These are phyloP conservation scores for Chymomyza fuscimana DNA, from an alignment of 2,888 invertebrate species.

Conservation along the genomic window DNA sequence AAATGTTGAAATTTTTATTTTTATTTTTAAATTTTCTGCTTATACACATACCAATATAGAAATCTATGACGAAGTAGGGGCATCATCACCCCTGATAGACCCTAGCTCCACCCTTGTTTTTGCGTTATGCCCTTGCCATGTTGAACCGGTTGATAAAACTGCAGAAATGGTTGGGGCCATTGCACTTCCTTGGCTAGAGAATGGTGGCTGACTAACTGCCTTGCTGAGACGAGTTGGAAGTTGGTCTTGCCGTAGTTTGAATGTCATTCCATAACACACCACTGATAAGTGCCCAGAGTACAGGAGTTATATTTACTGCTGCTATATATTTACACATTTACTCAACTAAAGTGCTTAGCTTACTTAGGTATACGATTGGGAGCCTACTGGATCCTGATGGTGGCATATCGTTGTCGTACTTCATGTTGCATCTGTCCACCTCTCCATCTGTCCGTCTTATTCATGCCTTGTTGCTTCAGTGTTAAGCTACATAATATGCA, in stretches of 20 bases:
- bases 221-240: neutral
- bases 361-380: conserved; percentile 46
- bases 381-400: neutral
- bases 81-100: no score
- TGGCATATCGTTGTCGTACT: neutral
- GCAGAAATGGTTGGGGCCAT: neutral
- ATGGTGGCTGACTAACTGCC: neutral
- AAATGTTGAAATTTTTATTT: no score
- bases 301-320: neutral
- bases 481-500: neutral
- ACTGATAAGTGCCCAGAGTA: neutral
- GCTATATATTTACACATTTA: conserved; percentile 56
- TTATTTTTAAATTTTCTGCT: no score
- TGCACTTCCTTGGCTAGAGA: neutral
- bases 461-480: neutral
- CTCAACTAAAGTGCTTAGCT: conserved; percentile 70
- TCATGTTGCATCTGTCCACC: neutral
- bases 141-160: neutral
- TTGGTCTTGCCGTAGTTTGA: neutral
- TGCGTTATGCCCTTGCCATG: neutral
- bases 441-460: neutral
- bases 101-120: no score
- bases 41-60: no score
- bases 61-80: no score
- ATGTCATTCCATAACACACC: neutral